Conservation (phyloP, 2,888 invertebrate species). For the Eulithis testata region DNA sequence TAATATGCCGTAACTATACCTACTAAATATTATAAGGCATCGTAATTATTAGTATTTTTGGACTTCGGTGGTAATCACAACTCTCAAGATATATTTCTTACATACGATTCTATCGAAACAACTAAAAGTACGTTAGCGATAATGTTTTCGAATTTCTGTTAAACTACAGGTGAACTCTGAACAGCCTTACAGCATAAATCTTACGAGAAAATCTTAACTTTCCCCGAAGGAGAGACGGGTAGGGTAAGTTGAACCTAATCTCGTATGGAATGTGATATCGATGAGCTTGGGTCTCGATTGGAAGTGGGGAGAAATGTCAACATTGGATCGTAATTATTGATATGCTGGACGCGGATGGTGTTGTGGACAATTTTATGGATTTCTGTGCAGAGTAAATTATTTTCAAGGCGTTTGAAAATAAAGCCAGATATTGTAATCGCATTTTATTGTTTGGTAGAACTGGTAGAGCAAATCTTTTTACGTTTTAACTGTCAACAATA, state of each 20-base stretch:
- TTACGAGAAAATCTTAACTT: conserved; percentile 57
- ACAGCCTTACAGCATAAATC: conserved; percentile 47
- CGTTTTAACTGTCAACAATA: too few relatives aligned
- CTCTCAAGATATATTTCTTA: conserved; percentile 1
- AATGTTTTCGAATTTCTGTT: conserved; percentile 3
- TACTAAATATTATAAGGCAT: neutral
- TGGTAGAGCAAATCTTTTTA: too few relatives aligned
- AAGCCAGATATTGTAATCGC: neutral
- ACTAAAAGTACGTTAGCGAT: conserved; percentile 12
- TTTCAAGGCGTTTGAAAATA: conserved; percentile 23
- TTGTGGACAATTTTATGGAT: conserved; percentile 36
- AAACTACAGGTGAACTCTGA: conserved; percentile 17
- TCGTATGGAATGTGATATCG: conserved; percentile 70
- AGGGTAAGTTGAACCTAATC: conserved; percentile 66
- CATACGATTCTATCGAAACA: conserved; percentile 2
- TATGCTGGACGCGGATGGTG: conserved; percentile 47
- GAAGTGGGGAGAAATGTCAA: conserved; percentile 63
- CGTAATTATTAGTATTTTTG: neutral
- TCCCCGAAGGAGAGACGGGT: conserved; percentile 30
- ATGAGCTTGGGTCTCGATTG: conserved; percentile 59
- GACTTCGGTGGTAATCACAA: neutral
- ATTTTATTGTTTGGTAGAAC: too few relatives aligned
- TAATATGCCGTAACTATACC: neutral
- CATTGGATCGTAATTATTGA: conserved; percentile 62
- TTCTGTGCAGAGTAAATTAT: conserved; percentile 35